Conservation (phyloP, 2,113 vertebrate species). For the Microtus ochrogaster region DNA sequence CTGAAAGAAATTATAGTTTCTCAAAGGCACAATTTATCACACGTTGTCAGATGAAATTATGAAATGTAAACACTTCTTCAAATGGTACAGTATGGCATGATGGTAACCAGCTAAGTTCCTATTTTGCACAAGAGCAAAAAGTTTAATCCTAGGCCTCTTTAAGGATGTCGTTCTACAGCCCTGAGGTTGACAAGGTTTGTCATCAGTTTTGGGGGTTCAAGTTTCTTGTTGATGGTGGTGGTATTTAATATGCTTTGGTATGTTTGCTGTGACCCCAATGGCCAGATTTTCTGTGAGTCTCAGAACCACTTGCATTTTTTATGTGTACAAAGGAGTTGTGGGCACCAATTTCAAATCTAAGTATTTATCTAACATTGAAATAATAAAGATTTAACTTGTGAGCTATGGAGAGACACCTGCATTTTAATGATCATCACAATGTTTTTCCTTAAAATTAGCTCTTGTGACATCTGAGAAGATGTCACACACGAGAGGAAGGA, state of each 20-base stretch:
- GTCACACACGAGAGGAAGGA: neutral
- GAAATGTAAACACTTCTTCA: neutral
- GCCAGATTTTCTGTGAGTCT: slow-evolving; percentile 15
- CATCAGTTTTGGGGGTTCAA: neutral
- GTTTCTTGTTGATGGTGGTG: neutral
- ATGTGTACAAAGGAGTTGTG: neutral
- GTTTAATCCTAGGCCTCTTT: neutral
- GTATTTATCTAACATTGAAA: slow-evolving; percentile 48
- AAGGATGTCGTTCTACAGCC: slow-evolving; percentile 14
- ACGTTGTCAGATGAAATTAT: slow-evolving; percentile 32
- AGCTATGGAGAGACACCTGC: neutral
- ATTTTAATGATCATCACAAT: slow-evolving; percentile 6
- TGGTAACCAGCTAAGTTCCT: neutral
- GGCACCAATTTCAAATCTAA: neutral
- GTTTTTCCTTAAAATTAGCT: slow-evolving; percentile 70
- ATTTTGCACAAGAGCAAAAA: slow-evolving; percentile 28
- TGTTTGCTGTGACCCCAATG: neutral
- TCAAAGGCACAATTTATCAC: slow-evolving; percentile 37
- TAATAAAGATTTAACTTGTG: slow-evolving; percentile 20
- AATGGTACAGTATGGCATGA: neutral
- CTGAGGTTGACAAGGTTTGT: neutral
- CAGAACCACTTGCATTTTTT: neutral
- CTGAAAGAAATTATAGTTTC: slow-evolving; percentile 39
- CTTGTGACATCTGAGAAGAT: slow-evolving; percentile 19
- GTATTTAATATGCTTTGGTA: neutral